Conservation (phyloP, 2,113 vertebrate species). For the Rhinopomastus cyanomelas region DNA sequence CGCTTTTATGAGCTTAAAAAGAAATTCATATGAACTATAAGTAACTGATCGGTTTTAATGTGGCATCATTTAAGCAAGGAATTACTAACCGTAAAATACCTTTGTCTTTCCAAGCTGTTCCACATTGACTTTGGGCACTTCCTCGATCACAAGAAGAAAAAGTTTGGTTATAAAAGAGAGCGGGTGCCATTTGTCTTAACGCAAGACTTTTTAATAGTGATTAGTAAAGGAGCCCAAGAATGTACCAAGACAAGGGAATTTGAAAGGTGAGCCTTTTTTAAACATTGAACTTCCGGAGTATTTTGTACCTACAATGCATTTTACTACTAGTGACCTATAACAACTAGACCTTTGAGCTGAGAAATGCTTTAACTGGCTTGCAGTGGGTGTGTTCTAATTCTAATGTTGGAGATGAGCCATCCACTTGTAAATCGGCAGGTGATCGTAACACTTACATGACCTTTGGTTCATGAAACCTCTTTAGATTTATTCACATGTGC, state of each 20-base stretch:
- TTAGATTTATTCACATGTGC: neutral
- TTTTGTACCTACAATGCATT: neutral
- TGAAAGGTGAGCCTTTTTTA: conserved; percentile 82
- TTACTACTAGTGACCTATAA: neutral
- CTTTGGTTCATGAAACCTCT: neutral
- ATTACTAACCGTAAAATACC: neutral
- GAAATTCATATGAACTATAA: neutral
- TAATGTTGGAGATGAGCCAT: neutral
- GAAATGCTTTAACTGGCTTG: neutral
- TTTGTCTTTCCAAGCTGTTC: conserved; percentile 84
- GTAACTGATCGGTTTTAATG: neutral
- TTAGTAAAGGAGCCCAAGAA: conserved; percentile 97
- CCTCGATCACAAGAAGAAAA: conserved; percentile 98
- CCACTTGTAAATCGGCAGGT: neutral
- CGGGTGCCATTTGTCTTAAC: conserved; percentile 97
- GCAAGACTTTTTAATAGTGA: conserved; percentile 97
- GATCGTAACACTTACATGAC: neutral
- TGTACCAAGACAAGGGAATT: conserved; percentile 98
- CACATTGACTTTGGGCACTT: conserved; percentile 99
- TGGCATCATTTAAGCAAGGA: neutral
- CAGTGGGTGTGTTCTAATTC: neutral
- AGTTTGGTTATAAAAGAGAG: conserved; percentile 98
- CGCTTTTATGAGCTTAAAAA: neutral
- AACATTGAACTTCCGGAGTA: neutral
- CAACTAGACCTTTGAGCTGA: neutral